Conservation (phyloP, 2,797 vertebrate genomes). For the Coregonus suidteri region DNA sequence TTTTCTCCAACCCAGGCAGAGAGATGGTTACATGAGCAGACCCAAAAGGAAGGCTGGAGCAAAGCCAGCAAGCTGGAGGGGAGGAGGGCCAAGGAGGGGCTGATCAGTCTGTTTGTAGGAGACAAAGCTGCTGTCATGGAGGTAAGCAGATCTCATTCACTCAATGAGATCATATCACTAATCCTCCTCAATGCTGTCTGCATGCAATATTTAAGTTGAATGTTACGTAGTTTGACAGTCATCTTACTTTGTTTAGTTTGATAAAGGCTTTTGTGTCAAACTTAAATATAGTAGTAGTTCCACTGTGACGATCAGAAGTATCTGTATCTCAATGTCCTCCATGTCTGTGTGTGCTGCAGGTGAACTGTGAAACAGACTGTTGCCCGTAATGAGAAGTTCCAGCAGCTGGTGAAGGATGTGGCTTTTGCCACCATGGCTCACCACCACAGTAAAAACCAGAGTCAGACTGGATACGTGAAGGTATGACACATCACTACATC, state of each 20-base stretch:
- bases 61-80: constrained; percentile 84
- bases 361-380: constrained; percentile 96
- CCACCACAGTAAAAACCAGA: constrained; percentile 66
- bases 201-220: neutral
- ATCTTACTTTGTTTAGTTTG: neutral
- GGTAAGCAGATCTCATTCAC: constrained; percentile 59
- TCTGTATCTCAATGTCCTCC: neutral
- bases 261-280: neutral
- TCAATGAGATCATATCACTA: neutral
- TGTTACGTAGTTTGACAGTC: neutral
- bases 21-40: constrained; percentile 86
- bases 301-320: neutral
- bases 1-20: constrained; percentile 78
- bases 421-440: constrained; percentile 78
- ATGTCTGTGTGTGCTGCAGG: constrained; percentile 67
- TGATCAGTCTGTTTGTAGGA: constrained; percentile 82
- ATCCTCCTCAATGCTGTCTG: neutral
- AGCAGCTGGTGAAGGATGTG: constrained; percentile 85
- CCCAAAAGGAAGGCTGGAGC: constrained; percentile 89
- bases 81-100: constrained; percentile 83
- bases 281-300: neutral
- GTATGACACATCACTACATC: constrained; percentile 57
- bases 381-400: constrained; percentile 87
- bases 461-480: constrained; percentile 77
- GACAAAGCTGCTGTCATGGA: constrained; percentile 82